Evolutionary conservation across 1,140 invertebrate species (phyloP), one percentile per base, ranked within the genome.

Genomic region (Reticulitermes speratus): DNA sequence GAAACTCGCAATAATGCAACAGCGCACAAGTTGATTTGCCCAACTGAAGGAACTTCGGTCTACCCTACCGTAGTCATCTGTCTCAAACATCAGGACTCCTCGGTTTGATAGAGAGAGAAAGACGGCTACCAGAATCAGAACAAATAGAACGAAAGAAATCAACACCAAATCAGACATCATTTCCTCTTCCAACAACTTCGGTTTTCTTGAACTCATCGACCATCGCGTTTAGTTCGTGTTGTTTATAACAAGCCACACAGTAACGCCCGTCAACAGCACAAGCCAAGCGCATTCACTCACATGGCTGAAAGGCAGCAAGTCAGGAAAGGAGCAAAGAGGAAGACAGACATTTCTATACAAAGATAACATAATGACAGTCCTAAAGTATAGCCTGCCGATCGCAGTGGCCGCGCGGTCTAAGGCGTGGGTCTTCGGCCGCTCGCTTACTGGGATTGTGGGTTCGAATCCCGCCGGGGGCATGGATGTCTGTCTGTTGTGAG

Each of bases 121-220:
- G 59, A 75, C n/a, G 65, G n/a, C 5, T 75, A 75, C 25, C 8
- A 30, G 65, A 75, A 75, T 5, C n/a, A 75, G 65, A n/a, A 25
- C 30, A 75, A 25, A 75, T 3, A 75, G n/a, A 8, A 25, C n/a
- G n/a, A 25, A 75, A 25, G 65, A 75, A 48, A 75, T 75, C 65
- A 75, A 75, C 65, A 75, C 65, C 65, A 75, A 75, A 75, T 75
- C 65, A 75, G 25, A 75, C 25, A 25, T 75, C 65, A 75, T 75
- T 75, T 75, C 65, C 65, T 75, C 65, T 75, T 14, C 30, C 65
- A 75, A 30, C n/a, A 75, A 75, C 25, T 75, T 75, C 38, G 38
- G 38, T 38, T 38, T 38, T n/a, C 65, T 75, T 75, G 25, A 75
- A n/a, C 65, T 75, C 65, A 75, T 75, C n/a, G 65, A 25, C 65